Percentiles rank a stretch among this genome's conserved stretches.
These are phyloP conservation scores for Myiotriccus ornatus DNA, from an alignment of 2,797 vertebrate species.

Conservation along the genomic window DNA sequence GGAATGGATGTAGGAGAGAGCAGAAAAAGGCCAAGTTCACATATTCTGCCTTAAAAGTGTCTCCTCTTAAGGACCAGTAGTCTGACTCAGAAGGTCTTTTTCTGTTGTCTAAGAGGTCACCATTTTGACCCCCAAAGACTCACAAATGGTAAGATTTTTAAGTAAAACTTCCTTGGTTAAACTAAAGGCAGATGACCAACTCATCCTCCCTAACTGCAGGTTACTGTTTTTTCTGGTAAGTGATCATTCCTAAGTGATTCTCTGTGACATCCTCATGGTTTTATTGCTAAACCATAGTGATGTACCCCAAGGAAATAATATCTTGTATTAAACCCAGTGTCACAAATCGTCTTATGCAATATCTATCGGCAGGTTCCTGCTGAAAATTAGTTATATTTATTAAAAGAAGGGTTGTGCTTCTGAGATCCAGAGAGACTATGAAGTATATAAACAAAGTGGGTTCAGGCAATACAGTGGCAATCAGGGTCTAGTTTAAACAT, in stretches of 20 bases:
- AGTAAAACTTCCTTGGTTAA: not conserved
- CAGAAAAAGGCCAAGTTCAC: not conserved
- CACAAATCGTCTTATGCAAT: not conserved
- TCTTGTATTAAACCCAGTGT: not conserved
- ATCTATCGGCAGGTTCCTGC: not conserved
- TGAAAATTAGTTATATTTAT: not conserved
- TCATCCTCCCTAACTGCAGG: not conserved
- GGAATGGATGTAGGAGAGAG: not conserved
- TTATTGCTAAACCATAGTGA: not conserved
- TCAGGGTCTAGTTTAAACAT: not conserved
- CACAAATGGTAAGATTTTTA: not conserved
- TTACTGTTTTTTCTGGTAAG: not conserved
- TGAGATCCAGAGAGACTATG: not conserved
- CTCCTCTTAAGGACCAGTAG: not conserved
- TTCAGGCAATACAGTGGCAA: not conserved
- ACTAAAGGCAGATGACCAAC: not conserved
- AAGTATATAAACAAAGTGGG: not conserved
- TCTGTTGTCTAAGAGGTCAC: not conserved
- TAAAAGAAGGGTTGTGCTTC: not conserved
- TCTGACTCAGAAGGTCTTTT: not conserved
- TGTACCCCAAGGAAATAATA: not conserved
- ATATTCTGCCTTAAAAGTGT: not conserved
- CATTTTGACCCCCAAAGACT: not conserved
- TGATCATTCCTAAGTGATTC: not conserved
- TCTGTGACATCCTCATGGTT: not conserved